Evolutionary conservation across 92 coral and sea anemone species (phyloP).

Genomic region (Actinernus sp.): DNA sequence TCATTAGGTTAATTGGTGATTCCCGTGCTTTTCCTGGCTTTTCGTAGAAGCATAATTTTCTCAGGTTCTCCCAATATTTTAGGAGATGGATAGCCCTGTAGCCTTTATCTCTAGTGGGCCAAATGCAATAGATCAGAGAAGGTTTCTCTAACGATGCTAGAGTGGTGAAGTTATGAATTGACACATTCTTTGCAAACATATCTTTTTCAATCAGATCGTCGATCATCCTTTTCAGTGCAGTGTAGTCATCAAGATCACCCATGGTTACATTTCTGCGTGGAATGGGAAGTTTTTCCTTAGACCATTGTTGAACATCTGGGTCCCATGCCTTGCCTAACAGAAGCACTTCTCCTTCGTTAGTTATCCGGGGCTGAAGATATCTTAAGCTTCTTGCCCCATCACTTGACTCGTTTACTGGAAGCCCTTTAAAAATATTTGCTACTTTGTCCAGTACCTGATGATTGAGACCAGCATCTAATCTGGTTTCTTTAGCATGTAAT

Average conservation of each 20-base stretch:
- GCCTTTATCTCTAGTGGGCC: slow-evolving; percentile 51
- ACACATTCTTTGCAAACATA: slow-evolving; percentile 10
- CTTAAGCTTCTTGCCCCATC: slow-evolving; percentile 48
- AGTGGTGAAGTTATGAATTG: slow-evolving; percentile 8
- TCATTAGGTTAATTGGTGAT: slow-evolving; percentile 23
- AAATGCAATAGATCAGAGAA: slow-evolving; percentile 24
- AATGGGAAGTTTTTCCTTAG: background rate
- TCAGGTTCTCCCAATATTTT: slow-evolving; percentile 15
- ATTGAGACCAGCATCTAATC: slow-evolving; percentile 44
- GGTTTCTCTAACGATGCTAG: slow-evolving; percentile 12
- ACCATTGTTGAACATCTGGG: slow-evolving; percentile 34
- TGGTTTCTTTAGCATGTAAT: slow-evolving; percentile 7
- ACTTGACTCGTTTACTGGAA: slow-evolving; percentile 42
- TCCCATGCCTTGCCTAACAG: slow-evolving; percentile 40
- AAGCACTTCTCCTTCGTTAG: slow-evolving; percentile 6
- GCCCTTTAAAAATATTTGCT: slow-evolving; percentile 11
- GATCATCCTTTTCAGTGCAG: slow-evolving; percentile 11
- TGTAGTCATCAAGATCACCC: slow-evolving; percentile 18
- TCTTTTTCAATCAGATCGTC: slow-evolving; percentile 2
- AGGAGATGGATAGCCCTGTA: slow-evolving; percentile 29
- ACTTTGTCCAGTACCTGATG: slow-evolving; percentile 5
- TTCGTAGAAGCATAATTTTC: slow-evolving; percentile 18
- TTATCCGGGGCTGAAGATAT: slow-evolving; percentile 17
- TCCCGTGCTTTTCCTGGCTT: slow-evolving; percentile 23
- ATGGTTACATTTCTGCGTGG: slow-evolving; percentile 24